Conservation (phyloP, 2,888 invertebrate species). For the Zeuzera pyrina region DNA sequence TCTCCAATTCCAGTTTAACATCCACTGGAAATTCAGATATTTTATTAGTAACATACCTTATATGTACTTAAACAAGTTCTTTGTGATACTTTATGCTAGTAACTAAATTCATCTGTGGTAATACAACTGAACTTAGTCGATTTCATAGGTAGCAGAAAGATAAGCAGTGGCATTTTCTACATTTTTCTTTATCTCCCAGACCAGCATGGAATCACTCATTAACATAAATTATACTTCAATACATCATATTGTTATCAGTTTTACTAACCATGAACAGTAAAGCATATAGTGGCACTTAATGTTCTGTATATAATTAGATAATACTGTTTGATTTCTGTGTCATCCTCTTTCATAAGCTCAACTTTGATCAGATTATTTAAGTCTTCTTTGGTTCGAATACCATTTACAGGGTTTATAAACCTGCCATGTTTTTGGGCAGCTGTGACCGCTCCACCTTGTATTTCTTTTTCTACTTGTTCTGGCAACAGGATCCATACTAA, state of each 20-base stretch:
- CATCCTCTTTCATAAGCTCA: slow-evolving; percentile 75
- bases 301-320: slow-evolving; percentile 89
- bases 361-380: slow-evolving; percentile 80
- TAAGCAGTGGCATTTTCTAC: too few species aligned
- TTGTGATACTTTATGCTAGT: too few species aligned
- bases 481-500: slow-evolving; percentile 85
- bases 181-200: too few species aligned
- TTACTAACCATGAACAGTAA: slow-evolving; percentile 84
- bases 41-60: too few species aligned
- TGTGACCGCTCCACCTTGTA: slow-evolving; percentile 78
- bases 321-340: slow-evolving; percentile 73
- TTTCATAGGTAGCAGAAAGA: too few species aligned
- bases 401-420: slow-evolving; percentile 58
- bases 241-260: neutral
- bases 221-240: slow-evolving; percentile 4
- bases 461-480: slow-evolving; percentile 79
- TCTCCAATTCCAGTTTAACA: slow-evolving; percentile 75
- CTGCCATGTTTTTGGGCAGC: slow-evolving; percentile 62
- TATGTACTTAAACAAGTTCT: too few species aligned
- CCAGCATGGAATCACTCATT: slow-evolving; percentile 3
- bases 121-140: too few species aligned
- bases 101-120: too few species aligned
- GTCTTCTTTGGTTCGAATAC: slow-evolving; percentile 52
- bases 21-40: slow-evolving; percentile 70
- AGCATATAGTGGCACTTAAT: slow-evolving; percentile 87